A percentile compares a stretch with the other conserved stretches of the same genome.
These are phyloP conservation scores for Trematomus loennbergii DNA, from an alignment of 2,113 vertebrate genomes.

Conservation along the genomic window DNA sequence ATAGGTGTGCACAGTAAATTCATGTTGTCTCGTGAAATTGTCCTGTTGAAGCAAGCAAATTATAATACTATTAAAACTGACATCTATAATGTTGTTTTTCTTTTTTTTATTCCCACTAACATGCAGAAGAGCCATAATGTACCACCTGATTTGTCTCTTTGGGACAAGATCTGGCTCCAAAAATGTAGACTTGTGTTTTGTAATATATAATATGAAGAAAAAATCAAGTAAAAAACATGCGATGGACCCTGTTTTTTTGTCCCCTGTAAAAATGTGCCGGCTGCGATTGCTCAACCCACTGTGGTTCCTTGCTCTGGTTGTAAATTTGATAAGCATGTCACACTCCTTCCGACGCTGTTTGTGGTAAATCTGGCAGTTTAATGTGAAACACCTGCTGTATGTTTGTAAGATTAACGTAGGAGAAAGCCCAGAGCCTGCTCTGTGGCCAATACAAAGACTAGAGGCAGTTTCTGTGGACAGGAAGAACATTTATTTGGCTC, in stretches of 20 bases:
- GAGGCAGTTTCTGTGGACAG: background rate
- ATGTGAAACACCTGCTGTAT: conserved; percentile 40
- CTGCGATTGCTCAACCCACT: conserved; percentile 58
- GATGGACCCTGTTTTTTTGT: conserved; percentile 4
- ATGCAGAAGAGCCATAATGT: background rate
- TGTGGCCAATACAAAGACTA: conserved; percentile 10
- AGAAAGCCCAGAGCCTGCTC: conserved; percentile 23
- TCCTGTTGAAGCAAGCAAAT: conserved; percentile 5
- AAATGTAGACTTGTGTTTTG: background rate
- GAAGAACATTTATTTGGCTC: background rate
- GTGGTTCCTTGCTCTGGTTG: conserved; percentile 48
- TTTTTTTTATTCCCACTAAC: background rate
- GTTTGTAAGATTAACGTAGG: conserved; percentile 1
- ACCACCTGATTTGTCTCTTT: background rate
- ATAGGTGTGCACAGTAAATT: background rate
- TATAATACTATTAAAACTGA: background rate
- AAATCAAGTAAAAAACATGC: background rate
- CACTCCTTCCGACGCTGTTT: conserved; percentile 55
- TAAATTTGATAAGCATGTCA: conserved; percentile 73
- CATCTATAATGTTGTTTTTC: background rate
- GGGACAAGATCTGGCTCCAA: background rate
- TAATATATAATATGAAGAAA: no score
- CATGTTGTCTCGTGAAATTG: background rate
- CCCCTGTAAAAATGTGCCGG: background rate
- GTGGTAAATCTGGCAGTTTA: conserved; percentile 77